phyloP scores from a whole-genome alignment of 2,797 vertebrate genomes.

The Coccyzus lansbergi region DNA sequence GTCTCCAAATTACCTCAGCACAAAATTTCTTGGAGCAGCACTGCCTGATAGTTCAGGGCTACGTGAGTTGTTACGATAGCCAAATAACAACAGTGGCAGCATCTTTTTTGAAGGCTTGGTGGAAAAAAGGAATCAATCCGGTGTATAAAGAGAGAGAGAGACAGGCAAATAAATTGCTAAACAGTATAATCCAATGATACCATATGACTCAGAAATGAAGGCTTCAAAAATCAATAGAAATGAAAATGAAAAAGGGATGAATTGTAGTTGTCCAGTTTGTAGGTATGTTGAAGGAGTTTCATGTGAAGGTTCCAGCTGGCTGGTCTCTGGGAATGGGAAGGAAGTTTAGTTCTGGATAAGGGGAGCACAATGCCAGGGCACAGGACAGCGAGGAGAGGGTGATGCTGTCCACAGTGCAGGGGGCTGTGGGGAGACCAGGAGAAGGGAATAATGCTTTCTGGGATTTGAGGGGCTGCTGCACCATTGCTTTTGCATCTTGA shows the following conservation, averaged over 20 bases:
- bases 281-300: not conserved
- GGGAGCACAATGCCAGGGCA: fast-evolving
- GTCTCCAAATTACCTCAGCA: constrained; percentile 56
- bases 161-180: constrained; percentile 76
- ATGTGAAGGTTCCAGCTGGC: not conserved
- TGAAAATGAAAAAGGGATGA: constrained; percentile 77
- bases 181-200: constrained; percentile 69
- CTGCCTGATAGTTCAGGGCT: constrained; percentile 40
- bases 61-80: constrained; percentile 24
- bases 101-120: not conserved
- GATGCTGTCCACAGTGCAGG: fast-evolving
- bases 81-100: constrained; percentile 36
- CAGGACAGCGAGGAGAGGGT: not conserved
- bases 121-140: constrained; percentile 69
- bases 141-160: constrained; percentile 59
- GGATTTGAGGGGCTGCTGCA: not conserved
- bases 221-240: constrained; percentile 78
- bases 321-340: not conserved
- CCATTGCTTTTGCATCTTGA: not conserved
- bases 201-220: constrained; percentile 75
- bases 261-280: constrained; percentile 60
- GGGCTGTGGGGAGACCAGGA: not conserved
- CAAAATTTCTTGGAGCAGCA: constrained; percentile 44
- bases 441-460: not conserved
- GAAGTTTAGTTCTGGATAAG: not conserved